These are phyloP conservation scores for Nephrotoma appendiculata DNA, from an alignment of 2,888 invertebrate genomes.

Conservation along the genomic window DNA sequence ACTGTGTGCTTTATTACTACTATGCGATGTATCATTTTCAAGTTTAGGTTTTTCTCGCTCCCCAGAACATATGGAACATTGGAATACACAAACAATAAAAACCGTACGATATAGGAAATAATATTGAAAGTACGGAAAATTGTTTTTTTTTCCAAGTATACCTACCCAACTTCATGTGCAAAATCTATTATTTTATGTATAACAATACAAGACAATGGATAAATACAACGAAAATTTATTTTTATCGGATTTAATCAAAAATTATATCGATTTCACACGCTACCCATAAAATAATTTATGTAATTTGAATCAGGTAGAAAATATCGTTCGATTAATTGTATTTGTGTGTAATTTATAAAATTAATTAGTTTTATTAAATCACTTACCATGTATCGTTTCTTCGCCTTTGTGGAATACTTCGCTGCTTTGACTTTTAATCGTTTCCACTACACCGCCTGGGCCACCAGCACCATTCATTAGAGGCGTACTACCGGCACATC, in stretches of 20 bases:
- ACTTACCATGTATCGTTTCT: conserved; percentile 13
- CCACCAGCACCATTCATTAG: conserved; percentile 12
- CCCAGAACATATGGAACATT: background rate
- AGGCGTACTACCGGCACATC: conserved; percentile 16
- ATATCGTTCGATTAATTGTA: background rate
- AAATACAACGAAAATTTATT: background rate
- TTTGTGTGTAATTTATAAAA: background rate
- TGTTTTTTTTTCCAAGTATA: background rate
- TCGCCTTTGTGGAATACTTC: conserved; percentile 14
- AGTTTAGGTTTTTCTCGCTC: background rate
- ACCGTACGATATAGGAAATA: background rate
- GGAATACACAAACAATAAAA: background rate
- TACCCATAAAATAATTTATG: background rate
- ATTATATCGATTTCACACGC: background rate
- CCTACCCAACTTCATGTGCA: background rate
- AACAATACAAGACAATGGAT: background rate
- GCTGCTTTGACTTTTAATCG: conserved; percentile 12
- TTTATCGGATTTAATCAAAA: background rate
- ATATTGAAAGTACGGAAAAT: background rate
- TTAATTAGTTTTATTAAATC: background rate
- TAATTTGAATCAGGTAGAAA: background rate
- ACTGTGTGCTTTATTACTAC: background rate
- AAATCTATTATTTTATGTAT: background rate
- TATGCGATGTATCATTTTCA: background rate
- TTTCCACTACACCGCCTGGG: conserved; percentile 10